Evolutionary conservation across 2,113 vertebrate species (phyloP).

Genomic region (Piprites chloris): DNA sequence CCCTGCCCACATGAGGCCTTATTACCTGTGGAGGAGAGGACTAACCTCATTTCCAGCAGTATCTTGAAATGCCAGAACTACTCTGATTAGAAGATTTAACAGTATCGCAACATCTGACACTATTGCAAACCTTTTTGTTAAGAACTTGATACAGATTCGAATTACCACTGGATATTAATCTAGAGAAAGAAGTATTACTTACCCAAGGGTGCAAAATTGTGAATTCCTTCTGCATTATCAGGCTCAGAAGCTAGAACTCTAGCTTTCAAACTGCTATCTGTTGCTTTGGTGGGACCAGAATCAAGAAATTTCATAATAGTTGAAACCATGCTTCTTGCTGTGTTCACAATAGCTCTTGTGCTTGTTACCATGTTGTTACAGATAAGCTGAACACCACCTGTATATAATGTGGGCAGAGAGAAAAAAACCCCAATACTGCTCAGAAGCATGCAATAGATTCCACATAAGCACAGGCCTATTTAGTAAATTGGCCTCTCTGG

Average conservation of each 20-base stretch:
- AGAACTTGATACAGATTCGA: neutral
- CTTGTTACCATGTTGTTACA: conserved; percentile 99
- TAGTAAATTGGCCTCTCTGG: neutral
- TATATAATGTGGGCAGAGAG: neutral
- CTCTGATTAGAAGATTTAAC: neutral
- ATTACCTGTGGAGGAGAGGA: neutral
- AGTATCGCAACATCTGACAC: neutral
- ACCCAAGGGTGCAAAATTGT: conserved; percentile 98
- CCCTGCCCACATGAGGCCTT: neutral
- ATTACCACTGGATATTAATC: neutral
- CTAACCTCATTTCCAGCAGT: neutral
- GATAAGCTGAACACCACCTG: conserved; percentile 97
- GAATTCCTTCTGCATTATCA: conserved; percentile 96
- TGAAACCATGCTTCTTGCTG: conserved; percentile 98
- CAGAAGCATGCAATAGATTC: neutral
- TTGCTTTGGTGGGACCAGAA: conserved; percentile 89
- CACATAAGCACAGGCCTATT: neutral
- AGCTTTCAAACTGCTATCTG: conserved; percentile 92
- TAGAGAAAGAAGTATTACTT: neutral
- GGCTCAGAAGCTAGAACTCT: conserved; percentile 94
- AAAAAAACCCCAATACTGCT: neutral
- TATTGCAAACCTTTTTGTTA: neutral
- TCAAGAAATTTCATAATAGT: conserved; percentile 99
- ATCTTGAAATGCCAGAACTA: neutral
- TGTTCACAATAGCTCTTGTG: conserved; percentile 97